These are phyloP conservation scores for Phoxinus phoxinus DNA, from an alignment of 2,113 vertebrate genomes.

Conservation along the genomic window DNA sequence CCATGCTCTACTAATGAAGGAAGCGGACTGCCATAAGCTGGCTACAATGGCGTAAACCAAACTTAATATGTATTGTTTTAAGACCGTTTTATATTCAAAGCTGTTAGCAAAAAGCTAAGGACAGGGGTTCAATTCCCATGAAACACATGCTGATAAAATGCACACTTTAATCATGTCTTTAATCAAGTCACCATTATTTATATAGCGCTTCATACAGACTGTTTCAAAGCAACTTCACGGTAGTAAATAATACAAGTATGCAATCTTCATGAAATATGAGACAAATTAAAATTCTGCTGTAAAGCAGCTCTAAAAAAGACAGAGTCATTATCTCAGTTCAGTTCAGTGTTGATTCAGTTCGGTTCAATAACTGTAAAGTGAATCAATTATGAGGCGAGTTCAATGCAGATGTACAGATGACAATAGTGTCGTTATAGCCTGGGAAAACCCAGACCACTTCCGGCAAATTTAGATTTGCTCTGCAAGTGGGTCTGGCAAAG, in stretches of 20 bases:
- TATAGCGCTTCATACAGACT: background rate
- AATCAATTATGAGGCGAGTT: background rate
- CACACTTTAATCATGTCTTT: background rate
- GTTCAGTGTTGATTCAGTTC: background rate
- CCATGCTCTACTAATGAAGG: constrained; percentile 54
- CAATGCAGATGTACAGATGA: background rate
- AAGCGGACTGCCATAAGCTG: constrained; percentile 19
- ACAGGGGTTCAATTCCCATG: background rate
- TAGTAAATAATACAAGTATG: background rate
- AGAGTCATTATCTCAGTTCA: background rate
- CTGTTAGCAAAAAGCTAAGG: background rate
- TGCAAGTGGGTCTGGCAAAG: no score
- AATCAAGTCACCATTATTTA: background rate
- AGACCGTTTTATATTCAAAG: background rate
- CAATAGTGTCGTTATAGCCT: background rate
- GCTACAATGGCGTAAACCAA: background rate
- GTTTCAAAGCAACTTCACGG: background rate
- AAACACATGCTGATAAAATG: background rate
- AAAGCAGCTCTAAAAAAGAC: background rate
- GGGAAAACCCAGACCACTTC: no score
- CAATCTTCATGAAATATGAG: background rate
- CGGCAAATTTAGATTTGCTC: no score
- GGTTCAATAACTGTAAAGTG: background rate
- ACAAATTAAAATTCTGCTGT: background rate
- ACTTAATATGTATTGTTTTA: background rate